Evolutionary conservation across 2,888 invertebrate genomes (phyloP).

Genomic region (Notodonta dromedarius): DNA sequence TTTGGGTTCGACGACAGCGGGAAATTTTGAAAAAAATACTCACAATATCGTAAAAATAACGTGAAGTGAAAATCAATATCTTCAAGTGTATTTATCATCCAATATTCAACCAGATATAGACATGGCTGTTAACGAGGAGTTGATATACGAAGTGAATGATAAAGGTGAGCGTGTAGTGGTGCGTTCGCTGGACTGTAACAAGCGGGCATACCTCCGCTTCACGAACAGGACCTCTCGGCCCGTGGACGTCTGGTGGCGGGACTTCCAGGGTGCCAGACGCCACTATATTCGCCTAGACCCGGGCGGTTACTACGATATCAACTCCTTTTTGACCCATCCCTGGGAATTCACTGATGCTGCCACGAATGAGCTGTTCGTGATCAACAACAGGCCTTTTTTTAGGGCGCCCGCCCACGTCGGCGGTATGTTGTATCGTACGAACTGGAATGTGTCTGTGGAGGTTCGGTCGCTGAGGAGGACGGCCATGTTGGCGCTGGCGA

Average conservation of each 20-base stretch:
- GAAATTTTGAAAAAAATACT: constrained; percentile 34
- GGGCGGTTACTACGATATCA: constrained; percentile 84
- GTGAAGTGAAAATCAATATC: background rate
- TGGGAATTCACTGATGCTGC: constrained; percentile 91
- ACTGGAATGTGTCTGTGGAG: constrained; percentile 81
- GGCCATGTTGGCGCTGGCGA: constrained; percentile 73
- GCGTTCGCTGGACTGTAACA: constrained; percentile 58
- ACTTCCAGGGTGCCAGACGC: constrained; percentile 86
- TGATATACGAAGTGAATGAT: constrained; percentile 63
- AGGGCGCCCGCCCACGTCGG: constrained; percentile 66
- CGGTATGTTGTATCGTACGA: constrained; percentile 59
- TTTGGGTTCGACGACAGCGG: constrained; percentile 26
- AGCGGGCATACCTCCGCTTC: constrained; percentile 62
- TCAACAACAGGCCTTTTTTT: constrained; percentile 80
- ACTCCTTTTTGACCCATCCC: constrained; percentile 92
- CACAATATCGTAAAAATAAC: background rate
- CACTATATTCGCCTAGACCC: constrained; percentile 85
- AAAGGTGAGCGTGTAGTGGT: constrained; percentile 61
- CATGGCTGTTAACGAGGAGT: constrained; percentile 45
- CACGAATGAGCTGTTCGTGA: constrained; percentile 86
- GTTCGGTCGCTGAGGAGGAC: constrained; percentile 77
- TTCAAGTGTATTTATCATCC: background rate
- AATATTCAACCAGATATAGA: background rate
- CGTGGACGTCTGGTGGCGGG: constrained; percentile 90
- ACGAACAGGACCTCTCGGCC: constrained; percentile 63